Conservation (phyloP, 2,797 vertebrate species). For the Antennarius maculatus region DNA sequence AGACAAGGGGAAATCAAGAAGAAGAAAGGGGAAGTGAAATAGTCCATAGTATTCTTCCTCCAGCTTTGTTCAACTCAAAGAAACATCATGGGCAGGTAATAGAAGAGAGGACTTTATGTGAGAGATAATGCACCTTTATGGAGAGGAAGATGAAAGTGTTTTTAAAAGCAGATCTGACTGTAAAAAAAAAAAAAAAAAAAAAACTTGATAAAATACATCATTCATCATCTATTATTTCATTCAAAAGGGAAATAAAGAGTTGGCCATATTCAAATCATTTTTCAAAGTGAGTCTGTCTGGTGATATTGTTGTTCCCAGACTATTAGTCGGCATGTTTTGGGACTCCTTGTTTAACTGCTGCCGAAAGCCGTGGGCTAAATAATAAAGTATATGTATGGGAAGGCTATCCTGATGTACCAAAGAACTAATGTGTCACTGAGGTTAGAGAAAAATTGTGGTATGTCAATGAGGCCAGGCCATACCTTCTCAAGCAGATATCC, state of each 20-base stretch:
- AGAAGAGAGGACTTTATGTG: slow-evolving; percentile 38
- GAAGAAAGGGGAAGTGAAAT: slow-evolving; percentile 8
- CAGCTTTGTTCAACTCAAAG: slow-evolving; percentile 44
- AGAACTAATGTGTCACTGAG: neutral
- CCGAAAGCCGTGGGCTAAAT: neutral
- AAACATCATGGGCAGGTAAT: slow-evolving; percentile 41
- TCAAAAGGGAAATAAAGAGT: slow-evolving; percentile 1
- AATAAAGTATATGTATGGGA: neutral
- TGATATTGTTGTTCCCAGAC: neutral
- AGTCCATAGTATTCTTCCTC: slow-evolving; percentile 32
- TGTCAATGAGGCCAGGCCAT: neutral
- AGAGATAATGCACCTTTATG: slow-evolving; percentile 6
- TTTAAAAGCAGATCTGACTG: slow-evolving; percentile 5
- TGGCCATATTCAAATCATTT: neutral
- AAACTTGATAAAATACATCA: slow-evolving; percentile 2
- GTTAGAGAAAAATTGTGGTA: neutral
- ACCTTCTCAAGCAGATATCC: slow-evolving; percentile 98
- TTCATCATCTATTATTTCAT: slow-evolving; percentile 15
- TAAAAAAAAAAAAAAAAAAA: too few relatives aligned
- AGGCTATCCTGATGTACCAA: neutral
- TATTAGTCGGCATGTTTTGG: neutral
- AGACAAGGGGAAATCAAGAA: slow-evolving; percentile 33
- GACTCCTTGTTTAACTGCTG: neutral
- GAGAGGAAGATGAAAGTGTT: slow-evolving; percentile 1
- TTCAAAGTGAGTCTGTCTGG: neutral